Evolutionary conservation across 1,140 invertebrate species (phyloP).

Genomic region (Atopsyche davidsoni): DNA sequence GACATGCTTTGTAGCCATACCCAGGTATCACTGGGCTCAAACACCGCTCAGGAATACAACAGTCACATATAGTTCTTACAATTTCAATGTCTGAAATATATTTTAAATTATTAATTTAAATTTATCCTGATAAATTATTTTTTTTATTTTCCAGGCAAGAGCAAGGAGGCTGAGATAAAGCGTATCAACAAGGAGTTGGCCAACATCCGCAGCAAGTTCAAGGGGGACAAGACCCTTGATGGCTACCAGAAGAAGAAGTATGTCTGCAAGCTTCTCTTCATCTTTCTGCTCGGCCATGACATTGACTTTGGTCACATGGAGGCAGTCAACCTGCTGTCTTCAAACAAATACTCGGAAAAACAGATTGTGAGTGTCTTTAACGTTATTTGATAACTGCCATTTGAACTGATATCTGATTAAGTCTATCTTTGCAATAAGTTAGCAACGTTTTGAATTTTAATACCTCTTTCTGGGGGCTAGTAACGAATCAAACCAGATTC

Average conservation of each 20-base stretch:
- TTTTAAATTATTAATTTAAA: slow-evolving; percentile 10
- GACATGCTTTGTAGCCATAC: too few relatives aligned
- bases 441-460: too few relatives aligned
- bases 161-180: slow-evolving; percentile 99
- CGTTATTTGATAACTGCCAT: background rate
- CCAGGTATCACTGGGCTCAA: too few relatives aligned
- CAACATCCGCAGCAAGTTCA: slow-evolving; percentile 99
- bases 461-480: too few relatives aligned
- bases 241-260: slow-evolving; percentile 99
- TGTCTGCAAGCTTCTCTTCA: slow-evolving; percentile 99
- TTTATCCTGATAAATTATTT: slow-evolving; percentile 2
- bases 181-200: slow-evolving; percentile 99
- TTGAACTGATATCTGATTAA: background rate
- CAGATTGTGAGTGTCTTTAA: slow-evolving; percentile 83
- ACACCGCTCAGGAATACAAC: too few relatives aligned
- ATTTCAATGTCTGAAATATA: too few relatives aligned
- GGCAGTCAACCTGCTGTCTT: slow-evolving; percentile 98
- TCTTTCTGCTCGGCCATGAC: slow-evolving; percentile 97
- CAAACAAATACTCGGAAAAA: slow-evolving; percentile 99
- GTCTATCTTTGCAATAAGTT: background rate
- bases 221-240: slow-evolving; percentile 99
- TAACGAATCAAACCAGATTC: too few relatives aligned
- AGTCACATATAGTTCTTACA: too few relatives aligned
- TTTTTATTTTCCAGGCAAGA: slow-evolving; percentile 75
- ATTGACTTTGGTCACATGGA: slow-evolving; percentile 99